Evolutionary conservation across 2,113 vertebrate species (phyloP), one percentile per base, ranked within the genome.

Genomic region (Nyctereutes procyonoides): DNA sequence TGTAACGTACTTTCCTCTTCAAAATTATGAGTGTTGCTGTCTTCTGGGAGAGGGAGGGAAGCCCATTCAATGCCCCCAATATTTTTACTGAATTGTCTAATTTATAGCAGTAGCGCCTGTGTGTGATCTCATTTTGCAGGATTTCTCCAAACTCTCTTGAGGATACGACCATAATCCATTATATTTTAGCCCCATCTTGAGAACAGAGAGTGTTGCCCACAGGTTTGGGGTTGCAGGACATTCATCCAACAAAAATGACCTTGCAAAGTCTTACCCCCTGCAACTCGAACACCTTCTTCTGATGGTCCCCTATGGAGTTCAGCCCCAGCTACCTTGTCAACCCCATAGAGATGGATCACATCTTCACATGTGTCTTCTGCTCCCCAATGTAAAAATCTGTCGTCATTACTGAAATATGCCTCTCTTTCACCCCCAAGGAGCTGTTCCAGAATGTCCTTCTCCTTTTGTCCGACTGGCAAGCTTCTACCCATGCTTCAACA

Each of bases 11-110:
- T 83, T 38, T 77, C 20, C 0, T 24, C 55, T 35, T 60, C 7
- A 4, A 53, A 92, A 62, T 53, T n/a, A 2, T 4, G 12, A 19
- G n/a, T 22, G 48, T 81, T 51, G 11, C 19, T 20, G 16, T 65
- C 22, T 89, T 48, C 55, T 28, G 19, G 8, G 38, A 84, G 53
- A 53, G 2, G 4, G 1, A 84, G 5, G 28, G 32, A 58, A 67
- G 58, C 13, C 9, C 30, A 1, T 14, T 10, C 5, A 13, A 14
- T 13, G 53, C 3, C 67, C 35, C 11, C 53, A 32, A 0, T 24
- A 13, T 53, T 58, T 77, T 28, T 79, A 2, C 0, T 16, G 14
- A 14, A 4, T 60, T 20, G 1, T 0, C 11, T 38, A 30, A 5
- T 14, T 13, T 8, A 38, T 5, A 62, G n/a, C 56, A 48, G 38